Evolutionary conservation across 1,140 invertebrate species (phyloP), one percentile per base, ranked within the genome.

Genomic region (Saccostrea echinata): DNA sequence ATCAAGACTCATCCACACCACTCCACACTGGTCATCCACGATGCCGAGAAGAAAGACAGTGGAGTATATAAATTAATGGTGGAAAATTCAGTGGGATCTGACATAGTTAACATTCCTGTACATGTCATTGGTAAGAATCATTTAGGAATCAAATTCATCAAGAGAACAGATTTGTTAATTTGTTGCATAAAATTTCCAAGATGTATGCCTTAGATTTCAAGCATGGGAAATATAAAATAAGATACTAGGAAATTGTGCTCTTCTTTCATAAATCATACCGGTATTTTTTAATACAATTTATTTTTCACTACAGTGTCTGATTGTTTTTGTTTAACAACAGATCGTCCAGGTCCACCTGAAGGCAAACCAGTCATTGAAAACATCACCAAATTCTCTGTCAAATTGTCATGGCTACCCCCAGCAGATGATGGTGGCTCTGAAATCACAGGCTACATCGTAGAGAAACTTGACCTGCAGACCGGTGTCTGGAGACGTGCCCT

Each of bases 51-150:
- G 91, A 95, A 98, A 24, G 99, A 99, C 94, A 98, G 97, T 61
- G 99, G 98, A 13, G 97, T 97, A 1, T 99, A 99, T 94, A 96
- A 97, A 89, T 24, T 99, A 84, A 97, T 97, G 0, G 98, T 99
- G 61, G 98, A 99, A 94, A 99, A 99, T 95, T 98, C 99, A 90
- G 96, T 99, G n/a, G 99, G 99, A 84, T 97, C 97, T 88, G 99
- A 99, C 94, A 97, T 97, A 11, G 98, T 98, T 13, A 97, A 97
- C 90, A 98, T 99, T 91, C 98, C 98, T 92, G 97, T 99, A 89
- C 97, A 98, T 94, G 98, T 99, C 64, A 98, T 97, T 88, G 97
- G 98, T 94, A 97, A 24, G 51, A 9, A 83, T 33, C 43, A 43
- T 43, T 43, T 43, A 43, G 43, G 43, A 43, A 6, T 43, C 1